Evolutionary conservation across 2,113 vertebrate genomes (phyloP).

Genomic region (Eonycteris spelaea): DNA sequence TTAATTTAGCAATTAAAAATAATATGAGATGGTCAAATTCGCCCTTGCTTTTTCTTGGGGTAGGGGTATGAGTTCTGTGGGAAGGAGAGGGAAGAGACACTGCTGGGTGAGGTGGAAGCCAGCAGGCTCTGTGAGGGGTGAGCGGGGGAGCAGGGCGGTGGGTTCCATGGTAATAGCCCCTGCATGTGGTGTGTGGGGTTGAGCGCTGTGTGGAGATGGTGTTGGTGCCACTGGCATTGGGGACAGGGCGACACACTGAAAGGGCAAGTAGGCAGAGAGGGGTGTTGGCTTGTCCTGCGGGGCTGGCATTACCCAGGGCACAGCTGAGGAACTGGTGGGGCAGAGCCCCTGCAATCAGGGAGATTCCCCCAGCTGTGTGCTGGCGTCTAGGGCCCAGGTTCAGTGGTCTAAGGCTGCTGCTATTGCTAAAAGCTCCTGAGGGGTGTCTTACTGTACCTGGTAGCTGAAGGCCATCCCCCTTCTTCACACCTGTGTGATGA

Average conservation of each 20-base stretch:
- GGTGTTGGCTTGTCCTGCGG: background rate
- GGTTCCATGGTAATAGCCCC: background rate
- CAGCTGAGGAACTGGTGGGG: background rate
- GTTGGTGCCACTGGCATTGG: background rate
- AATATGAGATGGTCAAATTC: background rate
- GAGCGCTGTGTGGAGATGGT: too few species aligned
- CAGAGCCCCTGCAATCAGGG: background rate
- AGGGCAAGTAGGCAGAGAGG: background rate
- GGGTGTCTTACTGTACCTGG: conserved; percentile 89
- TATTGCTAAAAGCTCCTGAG: conserved; percentile 44
- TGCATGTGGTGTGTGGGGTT: background rate
- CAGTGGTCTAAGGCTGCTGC: background rate
- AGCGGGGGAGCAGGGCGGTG: background rate
- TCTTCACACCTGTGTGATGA: conserved; percentile 91
- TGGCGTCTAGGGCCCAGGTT: background rate
- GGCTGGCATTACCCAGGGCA: background rate
- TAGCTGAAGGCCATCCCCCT: conserved; percentile 92
- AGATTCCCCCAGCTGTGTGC: background rate
- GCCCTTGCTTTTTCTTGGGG: background rate
- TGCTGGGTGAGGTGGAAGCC: background rate
- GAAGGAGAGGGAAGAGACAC: background rate
- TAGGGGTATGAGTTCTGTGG: background rate
- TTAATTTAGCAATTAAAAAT: background rate
- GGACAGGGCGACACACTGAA: background rate
- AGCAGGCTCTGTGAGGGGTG: background rate